Evolutionary conservation across 1,140 invertebrate genomes (phyloP).

Genomic region (Drosophila azteca): DNA sequence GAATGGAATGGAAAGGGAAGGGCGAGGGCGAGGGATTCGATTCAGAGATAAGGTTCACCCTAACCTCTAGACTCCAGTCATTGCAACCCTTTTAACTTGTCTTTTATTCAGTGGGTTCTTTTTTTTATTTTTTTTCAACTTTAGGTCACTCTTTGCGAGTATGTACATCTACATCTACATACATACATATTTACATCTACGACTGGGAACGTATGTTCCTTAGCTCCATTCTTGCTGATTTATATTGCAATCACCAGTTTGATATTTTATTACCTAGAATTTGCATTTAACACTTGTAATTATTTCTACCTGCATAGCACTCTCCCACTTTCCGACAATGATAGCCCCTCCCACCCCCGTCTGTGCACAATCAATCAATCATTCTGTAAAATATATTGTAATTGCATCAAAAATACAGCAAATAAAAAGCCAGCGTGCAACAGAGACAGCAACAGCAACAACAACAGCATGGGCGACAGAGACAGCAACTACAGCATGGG

Average conservation of each 20-base stretch:
- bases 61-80: too few relatives aligned
- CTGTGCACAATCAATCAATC: slow-evolving; percentile 52
- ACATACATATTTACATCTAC: too few relatives aligned
- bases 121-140: too few relatives aligned
- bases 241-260: slow-evolving; percentile 9
- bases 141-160: too few relatives aligned
- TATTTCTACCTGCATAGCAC: background rate
- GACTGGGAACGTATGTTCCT: too few relatives aligned
- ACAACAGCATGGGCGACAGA: slow-evolving; percentile 9
- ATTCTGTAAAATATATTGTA: slow-evolving; percentile 50
- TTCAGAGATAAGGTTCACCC: background rate
- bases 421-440: slow-evolving; percentile 15
- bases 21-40: background rate
- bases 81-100: too few relatives aligned
- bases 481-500: background rate
- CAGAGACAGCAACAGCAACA: slow-evolving; percentile 11
- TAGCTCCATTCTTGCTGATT: background rate
- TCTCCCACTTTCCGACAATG: background rate
- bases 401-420: slow-evolving; percentile 38
- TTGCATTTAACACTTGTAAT: slow-evolving; percentile 18
- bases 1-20: background rate
- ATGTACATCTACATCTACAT: too few relatives aligned
- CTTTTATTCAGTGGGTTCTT: too few relatives aligned
- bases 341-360: too few relatives aligned
- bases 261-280: slow-evolving; percentile 45